Conservation (phyloP, 2,888 invertebrate species). For the Lacanobia wlatinum region DNA sequence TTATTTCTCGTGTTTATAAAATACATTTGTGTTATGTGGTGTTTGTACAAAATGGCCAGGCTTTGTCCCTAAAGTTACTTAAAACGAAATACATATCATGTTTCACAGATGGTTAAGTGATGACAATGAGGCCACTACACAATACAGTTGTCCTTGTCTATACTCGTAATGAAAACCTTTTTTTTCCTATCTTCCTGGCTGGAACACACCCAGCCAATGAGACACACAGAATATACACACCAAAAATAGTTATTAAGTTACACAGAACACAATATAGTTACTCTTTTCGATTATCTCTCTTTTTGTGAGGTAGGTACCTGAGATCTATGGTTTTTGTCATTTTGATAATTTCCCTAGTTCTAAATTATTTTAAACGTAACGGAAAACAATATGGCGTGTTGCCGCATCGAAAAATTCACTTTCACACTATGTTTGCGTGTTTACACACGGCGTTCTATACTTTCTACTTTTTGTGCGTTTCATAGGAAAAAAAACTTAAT, state of each 20-base stretch:
- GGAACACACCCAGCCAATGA: too few species aligned
- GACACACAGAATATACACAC: background rate
- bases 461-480: slow-evolving; percentile 59
- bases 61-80: too few species aligned
- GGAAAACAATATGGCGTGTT: slow-evolving; percentile 59
- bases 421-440: slow-evolving; percentile 63
- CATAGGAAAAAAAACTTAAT: slow-evolving; percentile 33
- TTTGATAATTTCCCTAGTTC: background rate
- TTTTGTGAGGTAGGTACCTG: too few species aligned
- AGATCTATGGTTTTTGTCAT: background rate
- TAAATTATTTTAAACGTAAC: slow-evolving; percentile 50
- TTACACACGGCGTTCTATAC: slow-evolving; percentile 49
- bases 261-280: too few species aligned
- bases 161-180: background rate
- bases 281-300: too few species aligned
- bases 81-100: background rate
- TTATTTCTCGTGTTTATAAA: background rate
- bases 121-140: background rate
- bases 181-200: background rate
- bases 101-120: background rate
- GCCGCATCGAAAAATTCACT: slow-evolving; percentile 61
- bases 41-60: background rate
- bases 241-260: too few species aligned
- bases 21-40: background rate
- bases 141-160: background rate